These are phyloP conservation scores for Cynoglossus semilaevis DNA, from an alignment of 2,113 vertebrate genomes.

Conservation along the genomic window DNA sequence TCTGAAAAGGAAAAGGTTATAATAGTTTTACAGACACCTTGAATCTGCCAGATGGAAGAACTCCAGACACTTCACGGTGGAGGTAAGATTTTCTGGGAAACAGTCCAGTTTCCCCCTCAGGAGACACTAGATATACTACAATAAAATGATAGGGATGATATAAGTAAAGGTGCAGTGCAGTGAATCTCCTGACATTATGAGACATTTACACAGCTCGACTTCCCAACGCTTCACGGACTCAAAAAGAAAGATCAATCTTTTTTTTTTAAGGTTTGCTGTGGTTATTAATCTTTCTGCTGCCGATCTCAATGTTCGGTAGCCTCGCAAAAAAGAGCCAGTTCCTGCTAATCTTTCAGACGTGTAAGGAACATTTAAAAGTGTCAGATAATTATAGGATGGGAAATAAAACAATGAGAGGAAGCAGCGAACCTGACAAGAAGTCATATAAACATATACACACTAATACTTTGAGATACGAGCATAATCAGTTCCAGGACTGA, in stretches of 20 bases:
- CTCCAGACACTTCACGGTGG: background rate
- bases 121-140: conserved; percentile 5
- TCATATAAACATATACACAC: too few species aligned
- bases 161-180: background rate
- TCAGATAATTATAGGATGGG: background rate
- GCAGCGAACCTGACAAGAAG: too few species aligned
- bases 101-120: background rate
- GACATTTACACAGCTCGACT: background rate
- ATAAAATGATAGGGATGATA: conserved; percentile 13
- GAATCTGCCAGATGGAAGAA: conserved; percentile 2
- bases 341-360: too few species aligned
- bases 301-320: too few species aligned
- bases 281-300: too few species aligned
- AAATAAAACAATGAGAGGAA: conserved; percentile 2
- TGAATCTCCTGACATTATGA: background rate
- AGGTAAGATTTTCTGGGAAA: conserved; percentile 14
- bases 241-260: background rate
- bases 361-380: too few species aligned
- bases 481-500: too few species aligned
- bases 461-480: too few species aligned
- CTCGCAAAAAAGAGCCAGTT: too few species aligned
- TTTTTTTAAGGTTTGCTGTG: background rate
- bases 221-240: background rate
- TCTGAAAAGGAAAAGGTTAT: background rate
- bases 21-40: background rate